Evolutionary conservation across 2,888 invertebrate genomes (phyloP).

Genomic region (Stenotaenia linearis): DNA sequence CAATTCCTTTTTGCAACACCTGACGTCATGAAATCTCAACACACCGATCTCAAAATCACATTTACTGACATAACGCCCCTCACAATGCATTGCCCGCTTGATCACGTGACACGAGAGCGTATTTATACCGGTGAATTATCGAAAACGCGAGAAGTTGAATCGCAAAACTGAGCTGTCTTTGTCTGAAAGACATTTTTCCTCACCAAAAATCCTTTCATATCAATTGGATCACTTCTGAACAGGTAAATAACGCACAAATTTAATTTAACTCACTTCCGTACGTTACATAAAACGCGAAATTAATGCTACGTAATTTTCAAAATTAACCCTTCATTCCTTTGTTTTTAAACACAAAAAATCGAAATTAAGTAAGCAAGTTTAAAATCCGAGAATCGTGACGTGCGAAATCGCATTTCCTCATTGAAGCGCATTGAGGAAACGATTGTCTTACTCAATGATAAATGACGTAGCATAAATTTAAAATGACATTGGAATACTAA

Average conservation of each 20-base stretch:
- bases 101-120: not conserved
- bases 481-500: not conserved
- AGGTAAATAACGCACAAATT: not conserved
- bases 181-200: not conserved
- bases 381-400: too few relatives aligned
- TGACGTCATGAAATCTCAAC: not conserved
- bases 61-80: not conserved
- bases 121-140: not conserved
- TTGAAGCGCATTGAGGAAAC: not conserved
- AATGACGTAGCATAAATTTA: not conserved
- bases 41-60: not conserved
- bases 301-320: too few relatives aligned
- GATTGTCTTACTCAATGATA: not conserved
- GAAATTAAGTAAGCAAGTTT: too few relatives aligned
- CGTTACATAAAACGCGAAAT: too few relatives aligned
- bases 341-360: too few relatives aligned
- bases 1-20: not conserved
- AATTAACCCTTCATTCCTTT: too few relatives aligned
- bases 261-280: not conserved
- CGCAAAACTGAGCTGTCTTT: not conserved
- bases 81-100: not conserved
- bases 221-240: not conserved
- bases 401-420: too few relatives aligned
- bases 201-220: not conserved
- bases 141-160: not conserved